Percentiles rank a stretch among this genome's conserved stretches.
Conservation (phyloP, 2,888 invertebrate species). For the Volucella bombylans region DNA sequence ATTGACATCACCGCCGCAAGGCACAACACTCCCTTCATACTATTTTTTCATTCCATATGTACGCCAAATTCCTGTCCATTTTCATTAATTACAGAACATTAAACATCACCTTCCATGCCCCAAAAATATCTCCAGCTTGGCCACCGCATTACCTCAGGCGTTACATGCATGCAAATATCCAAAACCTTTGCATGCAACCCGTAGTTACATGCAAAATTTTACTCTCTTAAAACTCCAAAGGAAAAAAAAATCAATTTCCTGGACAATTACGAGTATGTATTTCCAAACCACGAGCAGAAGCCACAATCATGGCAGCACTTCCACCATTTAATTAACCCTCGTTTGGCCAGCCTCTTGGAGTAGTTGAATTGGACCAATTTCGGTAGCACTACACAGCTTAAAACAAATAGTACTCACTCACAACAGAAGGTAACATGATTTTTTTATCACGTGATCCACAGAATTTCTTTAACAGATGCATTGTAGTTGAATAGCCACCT, state of each 20-base stretch:
- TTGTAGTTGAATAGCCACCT: background rate
- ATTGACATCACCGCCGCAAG: no score
- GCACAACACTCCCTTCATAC: no score
- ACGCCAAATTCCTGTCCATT: no score
- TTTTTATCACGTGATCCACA: constrained; percentile 45
- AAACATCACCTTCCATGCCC: background rate
- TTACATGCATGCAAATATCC: constrained; percentile 27
- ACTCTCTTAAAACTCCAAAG: background rate
- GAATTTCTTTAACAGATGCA: constrained; percentile 16
- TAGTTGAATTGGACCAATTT: constrained; percentile 22
- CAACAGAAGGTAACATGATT: constrained; percentile 42
- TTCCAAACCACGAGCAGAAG: constrained; percentile 43
- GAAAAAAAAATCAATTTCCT: constrained; percentile 49
- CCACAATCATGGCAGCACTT: constrained; percentile 49
- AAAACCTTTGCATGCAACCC: constrained; percentile 1
- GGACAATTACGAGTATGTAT: constrained; percentile 45
- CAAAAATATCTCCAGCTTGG: background rate
- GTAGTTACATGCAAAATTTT: background rate
- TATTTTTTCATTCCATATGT: no score
- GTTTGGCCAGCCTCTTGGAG: background rate
- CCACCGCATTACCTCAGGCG: constrained; percentile 31
- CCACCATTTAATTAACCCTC: constrained; percentile 60
- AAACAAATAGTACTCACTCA: constrained; percentile 38
- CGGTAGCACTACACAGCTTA: constrained; percentile 46
- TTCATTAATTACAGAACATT: background rate